Evolutionary conservation across 1,140 invertebrate genomes (phyloP), one percentile per base, ranked within the genome.

Genomic region (Glossosoma conforme): DNA sequence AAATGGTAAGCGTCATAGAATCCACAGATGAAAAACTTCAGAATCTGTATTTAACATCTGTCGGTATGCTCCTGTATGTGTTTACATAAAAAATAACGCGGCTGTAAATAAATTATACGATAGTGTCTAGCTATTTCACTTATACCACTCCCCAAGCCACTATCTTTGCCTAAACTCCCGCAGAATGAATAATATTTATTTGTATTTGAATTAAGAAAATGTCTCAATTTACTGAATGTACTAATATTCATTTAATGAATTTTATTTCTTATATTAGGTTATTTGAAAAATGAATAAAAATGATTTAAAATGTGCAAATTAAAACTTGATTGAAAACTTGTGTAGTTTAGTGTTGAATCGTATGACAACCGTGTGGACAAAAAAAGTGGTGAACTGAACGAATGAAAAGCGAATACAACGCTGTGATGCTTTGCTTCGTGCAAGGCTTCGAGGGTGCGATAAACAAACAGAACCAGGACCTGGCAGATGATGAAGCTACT

Each of bases 361-460:
- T 28, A 28, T n/a, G 6, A n/a, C 14, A 6, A 14, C 8, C 5
- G 14, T 36, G 6, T 14, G 8, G 8, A 10, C 14, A 10, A 14
- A 10, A 36, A 36, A 10, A 36, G 14, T 36, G 33, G 8, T 36
- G 8, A 36, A 36, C 5, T 10, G 14, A 11, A 9, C 45, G 46
- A 41, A 58, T 58, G 56, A 58, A 58, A 54, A 58, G 56, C 37
- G 56, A 58, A 28, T 58, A 58, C 51, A 46, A 52, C 49, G 44
- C 49, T 14, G 57, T 56, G 35, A 59, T 59, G 57, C 48, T 59
- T 45, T 59, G 57, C 53, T 59, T 59, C 42, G 57, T 59, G 57
- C 57, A 59, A 44, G 37, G 53, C 37, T 59, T 59, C 49, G 57
- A 59, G 17, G 57, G 57, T 13, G 25, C 33, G 1, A 37, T 46